Conservation (phyloP, 2,888 invertebrate species). For the Stenchaetothrips biformis region DNA sequence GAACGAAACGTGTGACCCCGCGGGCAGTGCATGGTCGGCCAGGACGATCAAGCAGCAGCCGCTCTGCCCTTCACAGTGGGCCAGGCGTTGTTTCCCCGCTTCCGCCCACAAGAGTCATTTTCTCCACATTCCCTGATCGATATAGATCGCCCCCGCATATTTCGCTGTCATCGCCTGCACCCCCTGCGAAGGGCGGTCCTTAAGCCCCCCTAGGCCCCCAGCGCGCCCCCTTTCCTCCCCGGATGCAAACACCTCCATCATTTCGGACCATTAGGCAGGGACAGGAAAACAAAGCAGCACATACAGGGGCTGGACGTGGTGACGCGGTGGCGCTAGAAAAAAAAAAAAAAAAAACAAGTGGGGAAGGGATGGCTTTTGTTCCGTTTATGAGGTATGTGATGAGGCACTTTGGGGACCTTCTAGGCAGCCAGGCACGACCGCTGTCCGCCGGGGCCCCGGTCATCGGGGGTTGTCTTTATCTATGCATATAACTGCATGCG, state of each 20-base stretch:
- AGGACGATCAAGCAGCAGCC: no score
- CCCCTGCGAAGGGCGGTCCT: neutral
- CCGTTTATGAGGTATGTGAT: no score
- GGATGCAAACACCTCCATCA: constrained; percentile 9
- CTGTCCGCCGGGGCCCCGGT: no score
- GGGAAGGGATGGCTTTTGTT: neutral
- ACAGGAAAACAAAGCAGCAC: neutral
- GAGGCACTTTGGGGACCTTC: no score
- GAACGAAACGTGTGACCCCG: no score
- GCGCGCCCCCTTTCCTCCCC: neutral
- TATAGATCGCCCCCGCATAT: neutral
- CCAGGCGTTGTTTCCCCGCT: no score
- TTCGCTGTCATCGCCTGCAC: neutral
- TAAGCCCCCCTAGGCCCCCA: neutral
- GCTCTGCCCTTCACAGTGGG: no score
- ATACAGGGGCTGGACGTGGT: neutral
- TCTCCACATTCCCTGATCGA: neutral
- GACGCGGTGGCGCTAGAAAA: neutral
- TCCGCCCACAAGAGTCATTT: no score
- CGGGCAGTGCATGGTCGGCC: no score
- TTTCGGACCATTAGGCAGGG: neutral
- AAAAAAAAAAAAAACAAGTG: neutral
- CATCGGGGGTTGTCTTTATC: no score
- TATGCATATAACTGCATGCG: no score
- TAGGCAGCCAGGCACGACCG: no score